Evolutionary conservation across 2,113 vertebrate species (phyloP), one percentile per base, ranked within the genome.

Genomic region (Sorex fumeus): DNA sequence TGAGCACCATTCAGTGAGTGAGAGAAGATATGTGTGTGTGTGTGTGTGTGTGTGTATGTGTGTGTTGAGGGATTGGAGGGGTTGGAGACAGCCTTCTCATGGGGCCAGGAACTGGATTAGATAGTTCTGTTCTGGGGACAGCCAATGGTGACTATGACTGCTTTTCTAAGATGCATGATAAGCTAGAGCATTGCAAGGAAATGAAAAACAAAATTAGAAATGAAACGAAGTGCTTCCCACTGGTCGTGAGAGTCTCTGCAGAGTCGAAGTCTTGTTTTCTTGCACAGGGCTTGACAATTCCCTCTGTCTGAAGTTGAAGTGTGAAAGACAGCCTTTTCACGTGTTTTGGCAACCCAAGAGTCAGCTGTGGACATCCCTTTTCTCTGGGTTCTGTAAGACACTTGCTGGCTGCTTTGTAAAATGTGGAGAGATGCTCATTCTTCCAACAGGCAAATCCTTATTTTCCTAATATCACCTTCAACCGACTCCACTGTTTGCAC

Each of bases 391-490:
- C 28, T n/a, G 40, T 13, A 75, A 75, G 81, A 19, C 75, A 53
- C 25, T 45, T 69, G n/a, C 75, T 67, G 77, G 27, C 47, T 80
- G 21, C 84, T 79, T 89, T 75, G 28, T 15, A 71, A 34, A 60
- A 47, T 18, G 27, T 32, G 16, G 5, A 75, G 82, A 11, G 34
- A 28, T 50, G 53, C 79, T 19, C 76, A 87, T 80, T 92, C 62
- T 92, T 86, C 67, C 45, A 47, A 69, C 1, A 88, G 75, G 83
- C 47, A 93, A 71, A 57, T 45, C 11, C 45, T 11, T 27, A 30
- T 45, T 91, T 81, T 8, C 30, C 76, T 77, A 18, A 83, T 53
- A 80, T 84, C 84, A 78, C 94, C 87, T 87, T 76, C 43, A 50
- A 64, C 80, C 45, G 27, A 27, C 71, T 88, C 5, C 21, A 92